Conservation (phyloP, 1,140 invertebrate genomes). For the Drosophila rhopaloa region DNA sequence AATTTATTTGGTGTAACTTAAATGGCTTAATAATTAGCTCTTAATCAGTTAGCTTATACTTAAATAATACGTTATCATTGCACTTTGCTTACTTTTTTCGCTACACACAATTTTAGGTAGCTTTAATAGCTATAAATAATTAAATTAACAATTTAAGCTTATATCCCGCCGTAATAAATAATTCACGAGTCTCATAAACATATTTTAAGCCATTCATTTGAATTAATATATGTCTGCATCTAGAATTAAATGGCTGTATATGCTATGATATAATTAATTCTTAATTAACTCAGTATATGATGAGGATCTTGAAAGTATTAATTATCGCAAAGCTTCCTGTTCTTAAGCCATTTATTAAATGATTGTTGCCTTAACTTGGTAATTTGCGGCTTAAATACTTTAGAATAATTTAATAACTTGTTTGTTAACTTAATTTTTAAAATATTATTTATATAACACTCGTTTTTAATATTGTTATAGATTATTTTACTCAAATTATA, state of each 20-base stretch:
- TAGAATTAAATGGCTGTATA: not conserved
- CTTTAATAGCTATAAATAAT: too few relatives aligned
- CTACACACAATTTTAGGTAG: too few relatives aligned
- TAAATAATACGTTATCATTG: too few relatives aligned
- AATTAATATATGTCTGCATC: not conserved
- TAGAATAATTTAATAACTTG: not conserved
- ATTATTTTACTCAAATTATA: too few relatives aligned
- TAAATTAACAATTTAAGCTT: too few relatives aligned
- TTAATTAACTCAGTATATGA: conserved; percentile 7
- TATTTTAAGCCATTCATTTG: conserved; percentile 10
- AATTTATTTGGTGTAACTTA: too few relatives aligned
- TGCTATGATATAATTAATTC: conserved; percentile 17
- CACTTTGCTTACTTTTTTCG: too few relatives aligned
- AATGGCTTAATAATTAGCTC: too few relatives aligned
- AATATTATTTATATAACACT: not conserved
- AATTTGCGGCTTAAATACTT: not conserved
- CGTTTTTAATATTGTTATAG: too few relatives aligned
- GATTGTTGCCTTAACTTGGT: not conserved
- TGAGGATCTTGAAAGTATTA: conserved; percentile 1
- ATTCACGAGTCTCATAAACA: not conserved
- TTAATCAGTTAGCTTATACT: too few relatives aligned
- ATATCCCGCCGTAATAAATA: too few relatives aligned
- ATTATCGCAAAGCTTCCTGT: conserved; percentile 14
- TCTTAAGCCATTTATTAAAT: conserved; percentile 8
- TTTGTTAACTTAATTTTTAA: too few relatives aligned